Base-by-base conservation (phyloP, 2,888 invertebrate species). In the Tupiocoris notatus region DNA sequence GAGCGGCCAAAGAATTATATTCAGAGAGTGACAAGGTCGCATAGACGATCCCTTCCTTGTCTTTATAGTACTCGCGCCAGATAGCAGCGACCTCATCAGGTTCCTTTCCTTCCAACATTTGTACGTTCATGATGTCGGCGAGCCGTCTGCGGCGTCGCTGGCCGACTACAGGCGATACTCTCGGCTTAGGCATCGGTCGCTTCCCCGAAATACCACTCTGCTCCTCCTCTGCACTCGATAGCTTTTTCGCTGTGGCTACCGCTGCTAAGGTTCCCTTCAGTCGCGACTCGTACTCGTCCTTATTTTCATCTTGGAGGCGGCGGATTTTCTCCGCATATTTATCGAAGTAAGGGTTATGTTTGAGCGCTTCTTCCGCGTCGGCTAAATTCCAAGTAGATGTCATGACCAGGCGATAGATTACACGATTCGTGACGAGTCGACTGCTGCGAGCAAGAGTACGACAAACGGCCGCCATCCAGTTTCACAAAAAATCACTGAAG, bases 301-400 rank as follows among this genome's bases (percentile, higher is more conserved):
- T 25, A 2, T 73, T 70, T 16, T 63, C 65, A 39, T 78, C 78
- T 24, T 79, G 78, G 54, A 70, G 74, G 57, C 81, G 80, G 62
- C 91, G 88, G 79, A 95, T 92, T 83, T 93, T 92, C 0, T 87
- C 84, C 0, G 92, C 90, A 84, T 95, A 95, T 82, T 94, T 95
- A 18, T 90, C 90, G 81, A 86, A 94, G 82, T 91, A 94, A 0
- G 94, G 93, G 85, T 94, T 95, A 2, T 54, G 75, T 23, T 68
- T 64, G 12, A 79, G 58, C 9, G 86, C 84, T 17, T 88, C 86
- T 1, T 88, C 79, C 0, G 84, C 86, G 81, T 88, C 85, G 80
- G 86, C 85, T 17, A 86, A 63, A 65, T 80, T 79, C 64, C 78
- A 79, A 12, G 70, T 24, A 7, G 80, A 58, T 6, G 79, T 79